These are phyloP conservation scores for Zophobas atratus DNA, from an alignment of 1,140 invertebrate species.

Conservation along the genomic window DNA sequence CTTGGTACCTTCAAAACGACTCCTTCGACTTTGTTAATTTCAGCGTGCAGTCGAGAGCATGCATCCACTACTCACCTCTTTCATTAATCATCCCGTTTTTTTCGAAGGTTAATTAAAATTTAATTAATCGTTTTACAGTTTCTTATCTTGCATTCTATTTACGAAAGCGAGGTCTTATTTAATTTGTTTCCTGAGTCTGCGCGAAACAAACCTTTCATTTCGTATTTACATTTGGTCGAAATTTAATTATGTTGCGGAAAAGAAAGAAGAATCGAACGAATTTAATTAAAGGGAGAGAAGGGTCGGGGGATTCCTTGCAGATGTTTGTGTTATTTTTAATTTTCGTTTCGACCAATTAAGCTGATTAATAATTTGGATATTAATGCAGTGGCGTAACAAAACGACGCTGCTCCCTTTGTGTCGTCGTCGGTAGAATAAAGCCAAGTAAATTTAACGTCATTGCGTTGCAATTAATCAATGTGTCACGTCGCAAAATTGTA, in stretches of 20 bases:
- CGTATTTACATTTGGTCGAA: not conserved
- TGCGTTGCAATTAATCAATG: slow-evolving; percentile 37
- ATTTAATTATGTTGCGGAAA: slow-evolving; percentile 19
- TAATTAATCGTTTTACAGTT: slow-evolving; percentile 36
- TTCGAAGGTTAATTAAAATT: slow-evolving; percentile 28
- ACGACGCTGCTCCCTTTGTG: slow-evolving; percentile 14
- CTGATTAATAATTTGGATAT: slow-evolving; percentile 37
- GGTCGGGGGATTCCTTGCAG: not conserved
- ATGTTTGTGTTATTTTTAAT: slow-evolving; percentile 27
- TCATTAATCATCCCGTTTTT: slow-evolving; percentile 32
- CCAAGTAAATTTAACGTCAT: slow-evolving; percentile 36
- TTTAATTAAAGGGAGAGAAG: slow-evolving; percentile 7
- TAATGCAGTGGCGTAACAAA: slow-evolving; percentile 36
- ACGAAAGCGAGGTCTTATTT: not conserved
- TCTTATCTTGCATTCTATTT: not conserved
- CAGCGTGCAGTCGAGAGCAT: not conserved
- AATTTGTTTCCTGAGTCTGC: not conserved
- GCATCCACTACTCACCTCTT: slow-evolving; percentile 10
- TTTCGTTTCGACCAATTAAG: slow-evolving; percentile 20
- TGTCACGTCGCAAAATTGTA: slow-evolving; percentile 36
- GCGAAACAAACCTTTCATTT: slow-evolving; percentile 9
- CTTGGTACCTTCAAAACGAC: not conserved
- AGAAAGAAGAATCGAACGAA: slow-evolving; percentile 14
- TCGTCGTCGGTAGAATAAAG: slow-evolving; percentile 17
- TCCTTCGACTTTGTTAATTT: slow-evolving; percentile 18